phyloP scores from a whole-genome alignment of 2,888 invertebrate genomes.

The Tromatobia lineatoria region DNA sequence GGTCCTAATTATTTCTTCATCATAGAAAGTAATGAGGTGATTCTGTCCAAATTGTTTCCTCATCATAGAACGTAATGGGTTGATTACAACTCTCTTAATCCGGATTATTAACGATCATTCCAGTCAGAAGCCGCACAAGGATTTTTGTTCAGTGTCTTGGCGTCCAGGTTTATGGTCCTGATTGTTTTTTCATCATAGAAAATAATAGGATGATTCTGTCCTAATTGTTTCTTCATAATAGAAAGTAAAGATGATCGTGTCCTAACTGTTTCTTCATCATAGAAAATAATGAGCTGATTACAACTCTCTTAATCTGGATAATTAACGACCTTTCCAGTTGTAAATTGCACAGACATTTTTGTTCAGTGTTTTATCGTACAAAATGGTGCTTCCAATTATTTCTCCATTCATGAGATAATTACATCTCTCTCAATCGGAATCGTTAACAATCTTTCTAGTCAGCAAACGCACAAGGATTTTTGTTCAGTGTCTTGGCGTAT shows the following conservation, averaged over 20 bases:
- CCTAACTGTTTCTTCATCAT: no score
- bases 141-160: not conserved
- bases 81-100: not conserved
- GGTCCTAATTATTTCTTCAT: no score
- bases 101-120: not conserved
- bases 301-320: no score
- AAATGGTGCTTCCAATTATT: not conserved
- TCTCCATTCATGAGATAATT: no score
- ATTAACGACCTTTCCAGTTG: not conserved
- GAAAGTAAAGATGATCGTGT: no score
- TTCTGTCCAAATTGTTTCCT: no score
- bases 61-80: no score
- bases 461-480: not conserved
- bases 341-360: not conserved
- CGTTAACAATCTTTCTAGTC: not conserved
- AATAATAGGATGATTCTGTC: no score
- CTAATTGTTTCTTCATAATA: no score
- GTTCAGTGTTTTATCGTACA: not conserved
- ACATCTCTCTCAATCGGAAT: not conserved
- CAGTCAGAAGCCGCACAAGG: not conserved
- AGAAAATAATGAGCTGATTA: not conserved
- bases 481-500: not conserved
- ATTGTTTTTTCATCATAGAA: conserved; percentile 11
- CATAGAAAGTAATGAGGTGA: no score
- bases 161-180: not conserved